Percentiles rank a stretch among this genome's conserved stretches.
Conservation (phyloP, 2,888 invertebrate species). For the Neoaliturus tenellus region DNA sequence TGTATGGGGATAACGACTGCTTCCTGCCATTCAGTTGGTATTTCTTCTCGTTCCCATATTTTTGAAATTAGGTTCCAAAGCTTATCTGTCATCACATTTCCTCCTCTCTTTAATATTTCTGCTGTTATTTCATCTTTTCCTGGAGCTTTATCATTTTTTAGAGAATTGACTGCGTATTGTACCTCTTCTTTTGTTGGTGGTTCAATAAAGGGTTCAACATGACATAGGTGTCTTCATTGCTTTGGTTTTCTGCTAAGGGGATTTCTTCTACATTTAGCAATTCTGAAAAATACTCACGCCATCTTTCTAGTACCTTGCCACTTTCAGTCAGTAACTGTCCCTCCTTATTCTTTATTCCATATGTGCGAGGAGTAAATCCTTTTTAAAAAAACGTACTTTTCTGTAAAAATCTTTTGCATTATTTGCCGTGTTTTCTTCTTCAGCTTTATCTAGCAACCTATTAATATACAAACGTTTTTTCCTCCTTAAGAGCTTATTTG, state of each 20-base stretch:
- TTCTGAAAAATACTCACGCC: conserved; percentile 14
- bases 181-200: conserved; percentile 50
- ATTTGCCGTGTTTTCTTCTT: conserved; percentile 45
- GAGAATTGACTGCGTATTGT: conserved; percentile 32
- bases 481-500: background rate
- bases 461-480: conserved; percentile 38
- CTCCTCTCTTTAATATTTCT: conserved; percentile 53
- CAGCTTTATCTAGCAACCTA: conserved; percentile 26
- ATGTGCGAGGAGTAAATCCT: conserved; percentile 1
- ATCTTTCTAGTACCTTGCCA: conserved; percentile 22
- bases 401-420: conserved; percentile 39
- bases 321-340: background rate
- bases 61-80: conserved; percentile 36
- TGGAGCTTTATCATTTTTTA: conserved; percentile 51
- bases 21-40: conserved; percentile 40
- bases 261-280: background rate
- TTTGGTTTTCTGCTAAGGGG: background rate
- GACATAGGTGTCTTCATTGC: conserved; percentile 35
- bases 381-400: conserved; percentile 43
- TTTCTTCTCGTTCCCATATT: conserved; percentile 54
- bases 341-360: conserved; percentile 39
- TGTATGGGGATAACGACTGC: conserved; percentile 51
- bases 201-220: conserved; percentile 26
- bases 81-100: conserved; percentile 21
- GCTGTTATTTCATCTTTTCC: conserved; percentile 47